phyloP scores from a whole-genome alignment of 64 coral and sea anemone genomes.

The Dendronephthya gigantea region DNA sequence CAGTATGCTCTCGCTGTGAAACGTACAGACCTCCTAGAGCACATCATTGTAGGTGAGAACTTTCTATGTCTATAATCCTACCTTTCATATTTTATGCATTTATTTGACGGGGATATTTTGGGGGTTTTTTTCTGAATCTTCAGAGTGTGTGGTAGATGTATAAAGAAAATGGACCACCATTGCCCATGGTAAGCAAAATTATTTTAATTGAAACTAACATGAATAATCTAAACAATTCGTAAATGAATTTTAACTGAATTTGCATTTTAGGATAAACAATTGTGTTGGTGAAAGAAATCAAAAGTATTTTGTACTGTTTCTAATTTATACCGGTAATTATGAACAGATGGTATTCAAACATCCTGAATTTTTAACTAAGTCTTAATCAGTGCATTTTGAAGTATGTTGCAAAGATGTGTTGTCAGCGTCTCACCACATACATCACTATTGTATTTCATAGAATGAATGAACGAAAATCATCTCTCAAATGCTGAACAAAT shows the following conservation, averaged over 20 bases:
- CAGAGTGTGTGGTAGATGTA: constrained; percentile 85
- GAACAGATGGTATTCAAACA: not conserved
- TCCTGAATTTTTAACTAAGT: too few relatives aligned
- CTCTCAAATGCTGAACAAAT: too few relatives aligned
- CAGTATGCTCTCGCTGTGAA: constrained; percentile 90
- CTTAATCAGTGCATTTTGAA: too few relatives aligned
- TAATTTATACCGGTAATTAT: constrained; percentile 74
- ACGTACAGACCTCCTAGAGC: constrained; percentile 91
- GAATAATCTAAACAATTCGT: not conserved
- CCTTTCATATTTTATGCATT: too few relatives aligned
- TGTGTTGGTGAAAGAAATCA: constrained; percentile 99
- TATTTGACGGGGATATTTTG: too few relatives aligned
- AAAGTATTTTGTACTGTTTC: constrained; percentile 87
- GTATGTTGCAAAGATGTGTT: too few relatives aligned
- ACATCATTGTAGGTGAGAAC: constrained; percentile 74
- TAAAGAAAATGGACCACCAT: constrained; percentile 97
- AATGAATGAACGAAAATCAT: too few relatives aligned
- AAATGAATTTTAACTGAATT: too few relatives aligned
- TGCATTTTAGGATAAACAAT: constrained; percentile 78
- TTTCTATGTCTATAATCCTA: not conserved
- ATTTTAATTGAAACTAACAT: not conserved
- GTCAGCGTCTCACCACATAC: too few relatives aligned
- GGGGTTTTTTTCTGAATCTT: not conserved
- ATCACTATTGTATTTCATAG: too few relatives aligned
- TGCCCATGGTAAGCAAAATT: constrained; percentile 67